Base-by-base conservation (phyloP, 2,888 invertebrate genomes). In the Pyrocoelia pectoralis region DNA sequence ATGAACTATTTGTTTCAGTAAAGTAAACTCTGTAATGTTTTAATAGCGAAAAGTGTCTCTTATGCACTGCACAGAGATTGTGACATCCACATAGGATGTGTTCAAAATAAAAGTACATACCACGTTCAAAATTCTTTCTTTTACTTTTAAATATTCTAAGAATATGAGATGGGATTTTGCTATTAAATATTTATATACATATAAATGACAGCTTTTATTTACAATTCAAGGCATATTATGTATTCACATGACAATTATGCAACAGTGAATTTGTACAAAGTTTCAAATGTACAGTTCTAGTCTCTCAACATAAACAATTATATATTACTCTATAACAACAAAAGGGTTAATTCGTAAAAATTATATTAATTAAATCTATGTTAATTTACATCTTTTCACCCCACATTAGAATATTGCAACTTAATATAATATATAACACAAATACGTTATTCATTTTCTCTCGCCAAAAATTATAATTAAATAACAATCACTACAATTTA, bases 211-310 rank as follows among this genome's bases (percentile, higher is more conserved):
- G 76, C 74, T 75, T 76, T 75, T 78, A 78, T 77, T 77, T 77
- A 78, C 77, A 78, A 78, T 75, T 77, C 77, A 78, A 78, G 78
- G 78, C 78, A 76, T 77, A 71, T 70, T 74, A 75, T 75, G 73
- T 75, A 74, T 72, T 76, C 76, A 78, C 77, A 78, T 74, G 76
- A 78, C 76, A 77, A 72, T 71, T 74, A 76, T 72, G 72, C 73
- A 73, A 74, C 67, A 68, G 61, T 66, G 61, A 70, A 66, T 68
- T 70, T 70, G 68, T 72, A 72, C 75, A 75, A 24, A 71, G 68
- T 72, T 67, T 72, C 71, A 70, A 73, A 72, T 74, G 73, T 74
- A 75, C 73, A 73, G 68, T 71, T 59, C 70, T 70, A 70, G 70
- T 64, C 62, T 67, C 67, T 70, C 70, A 73, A 74, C 71, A 73